Evolutionary conservation across 2,113 vertebrate species (phyloP), one percentile per base, ranked within the genome.

Genomic region (Rostratula benghalensis): DNA sequence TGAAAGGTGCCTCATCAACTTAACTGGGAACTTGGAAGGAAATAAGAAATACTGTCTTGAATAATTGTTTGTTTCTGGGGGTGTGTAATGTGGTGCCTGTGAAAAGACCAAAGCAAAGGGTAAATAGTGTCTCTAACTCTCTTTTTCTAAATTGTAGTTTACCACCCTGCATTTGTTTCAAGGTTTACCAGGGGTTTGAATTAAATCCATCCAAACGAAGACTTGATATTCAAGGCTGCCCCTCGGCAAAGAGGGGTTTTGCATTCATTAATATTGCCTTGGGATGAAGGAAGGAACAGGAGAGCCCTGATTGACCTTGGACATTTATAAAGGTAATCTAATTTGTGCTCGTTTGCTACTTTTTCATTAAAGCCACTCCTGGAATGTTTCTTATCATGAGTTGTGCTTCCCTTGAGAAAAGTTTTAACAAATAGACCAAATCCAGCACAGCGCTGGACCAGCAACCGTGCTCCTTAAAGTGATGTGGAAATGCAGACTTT

Each of bases 261-360:
- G 92, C 92, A 97, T 96, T 96, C 94, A 96, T 97, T 96, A 94
- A 96, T 94, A 94, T 83, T 94, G 96, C 89, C 77, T 93, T 92
- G 94, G 89, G 94, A 97, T 94, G 89, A 94, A 87, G 89, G 86
- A 95, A 96, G 74, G 89, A 95, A 37, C 86, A 89, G 65, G 83
- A 95, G 94, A 96, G 86, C 95, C 74, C 89, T 94, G 94, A 94
- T 22, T 96, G 94, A 96, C 96, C 96, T 92, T 91, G 93, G 94
- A 82, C 89, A 91, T 92, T 96, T 96, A 96, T 96, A 94, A 96
- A 97, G 74, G 92, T 95, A 97, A 96, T 95, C 95, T 94, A 96
- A 96, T 97, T 97, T 96, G 95, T 87, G 95, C 92, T 96, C 23
- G 22, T 96, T 96, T 97, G 95, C 92, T 95, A 95, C 91, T 96